A percentile compares a stretch with the other conserved stretches of the same genome.
Evolutionary conservation across 2,888 invertebrate species (phyloP).

Genomic region (Chrysodeixis includens): DNA sequence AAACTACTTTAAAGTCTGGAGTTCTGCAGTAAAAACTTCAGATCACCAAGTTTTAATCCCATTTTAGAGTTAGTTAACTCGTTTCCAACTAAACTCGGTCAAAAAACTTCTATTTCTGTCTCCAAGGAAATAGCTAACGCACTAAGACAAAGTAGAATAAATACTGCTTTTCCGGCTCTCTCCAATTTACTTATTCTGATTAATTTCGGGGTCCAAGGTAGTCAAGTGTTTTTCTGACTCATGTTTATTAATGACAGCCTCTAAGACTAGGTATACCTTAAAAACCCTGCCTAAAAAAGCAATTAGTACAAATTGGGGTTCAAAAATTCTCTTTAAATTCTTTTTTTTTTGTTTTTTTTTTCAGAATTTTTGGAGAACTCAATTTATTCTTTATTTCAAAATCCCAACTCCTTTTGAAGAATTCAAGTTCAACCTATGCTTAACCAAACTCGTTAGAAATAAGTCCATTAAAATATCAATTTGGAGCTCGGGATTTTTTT

Average conservation of each 20-base stretch:
- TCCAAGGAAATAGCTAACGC: background rate
- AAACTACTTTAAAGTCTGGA: background rate
- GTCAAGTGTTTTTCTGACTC: background rate
- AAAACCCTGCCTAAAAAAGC: too few species aligned
- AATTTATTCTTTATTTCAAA: too few species aligned
- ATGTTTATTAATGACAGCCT: background rate
- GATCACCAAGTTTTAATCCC: background rate
- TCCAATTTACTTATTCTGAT: background rate
- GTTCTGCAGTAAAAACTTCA: background rate
- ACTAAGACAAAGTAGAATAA: background rate
- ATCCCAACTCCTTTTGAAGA: too few species aligned
- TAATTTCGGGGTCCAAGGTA: background rate
- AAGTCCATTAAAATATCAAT: too few species aligned
- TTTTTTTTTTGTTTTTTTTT: too few species aligned
- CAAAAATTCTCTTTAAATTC: too few species aligned
- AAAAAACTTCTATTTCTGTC: background rate
- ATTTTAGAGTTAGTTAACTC: background rate
- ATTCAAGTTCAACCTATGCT: too few species aligned
- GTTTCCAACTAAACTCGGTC: background rate
- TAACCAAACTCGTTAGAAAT: too few species aligned
- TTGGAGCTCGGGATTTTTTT: too few species aligned
- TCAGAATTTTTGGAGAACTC: too few species aligned
- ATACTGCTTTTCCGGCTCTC: background rate
- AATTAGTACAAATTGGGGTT: too few species aligned
- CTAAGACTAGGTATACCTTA: background rate